Conservation (phyloP, 35 echinoderm and acorn worm species). For the Acanthaster planci region DNA sequence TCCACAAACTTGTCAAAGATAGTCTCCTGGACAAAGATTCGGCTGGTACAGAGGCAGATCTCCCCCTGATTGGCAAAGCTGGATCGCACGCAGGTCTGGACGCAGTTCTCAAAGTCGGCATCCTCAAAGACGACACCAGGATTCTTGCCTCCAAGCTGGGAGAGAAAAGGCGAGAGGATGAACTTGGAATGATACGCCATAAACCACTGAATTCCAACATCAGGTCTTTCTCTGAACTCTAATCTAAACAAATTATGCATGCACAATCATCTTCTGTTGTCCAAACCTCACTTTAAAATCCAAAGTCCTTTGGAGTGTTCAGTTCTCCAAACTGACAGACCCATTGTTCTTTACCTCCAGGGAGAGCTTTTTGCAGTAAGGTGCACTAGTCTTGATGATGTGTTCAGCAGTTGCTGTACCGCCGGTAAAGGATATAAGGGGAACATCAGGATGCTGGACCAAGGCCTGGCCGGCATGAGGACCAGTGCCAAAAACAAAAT, state of each 20-base stretch:
- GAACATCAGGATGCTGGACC: slow-evolving; percentile 72
- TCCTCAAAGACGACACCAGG: slow-evolving; percentile 86
- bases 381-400: slow-evolving; percentile 64
- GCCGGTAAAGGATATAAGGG: slow-evolving; percentile 91
- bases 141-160: slow-evolving; percentile 96
- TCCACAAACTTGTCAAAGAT: slow-evolving; percentile 82
- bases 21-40: slow-evolving; percentile 87
- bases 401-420: slow-evolving; percentile 79
- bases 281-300: too few relatives aligned
- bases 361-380: slow-evolving; percentile 83
- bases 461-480: slow-evolving; percentile 69
- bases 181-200: too few relatives aligned
- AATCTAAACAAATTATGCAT: too few relatives aligned
- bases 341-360: slow-evolving; percentile 70
- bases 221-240: too few relatives aligned
- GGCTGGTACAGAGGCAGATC: slow-evolving; percentile 88
- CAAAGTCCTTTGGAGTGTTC: too few relatives aligned
- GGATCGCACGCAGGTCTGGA: slow-evolving; percentile 65
- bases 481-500: slow-evolving; percentile 88
- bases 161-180: slow-evolving; percentile 5
- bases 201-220: too few relatives aligned
- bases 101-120: slow-evolving; percentile 81
- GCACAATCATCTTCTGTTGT: too few relatives aligned
- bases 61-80: slow-evolving; percentile 94
- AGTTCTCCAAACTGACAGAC: background rate